phyloP scores from a whole-genome alignment of 37 sponge, comb jelly and placozoan species.

The Hexactinellida sp. region DNA sequence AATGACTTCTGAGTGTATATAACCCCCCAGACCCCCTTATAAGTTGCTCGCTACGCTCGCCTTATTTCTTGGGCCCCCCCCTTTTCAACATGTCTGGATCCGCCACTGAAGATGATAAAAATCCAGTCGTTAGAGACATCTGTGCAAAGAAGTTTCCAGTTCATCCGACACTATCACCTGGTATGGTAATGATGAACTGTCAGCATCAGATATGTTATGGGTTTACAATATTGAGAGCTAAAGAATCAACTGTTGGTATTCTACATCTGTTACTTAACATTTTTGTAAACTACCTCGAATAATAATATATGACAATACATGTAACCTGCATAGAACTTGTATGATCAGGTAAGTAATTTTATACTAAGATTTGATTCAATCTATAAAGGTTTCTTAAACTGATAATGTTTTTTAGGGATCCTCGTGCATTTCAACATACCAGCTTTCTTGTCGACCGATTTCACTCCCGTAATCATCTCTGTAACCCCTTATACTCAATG shows the following conservation, averaged over 20 bases:
- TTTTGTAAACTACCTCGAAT: too few relatives aligned
- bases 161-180: neutral
- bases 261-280: too few relatives aligned
- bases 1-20: too few relatives aligned
- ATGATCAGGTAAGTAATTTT: neutral
- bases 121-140: neutral
- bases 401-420: neutral
- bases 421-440: neutral
- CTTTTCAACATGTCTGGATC: too few relatives aligned
- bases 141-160: neutral
- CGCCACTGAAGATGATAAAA: neutral
- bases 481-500: too few relatives aligned
- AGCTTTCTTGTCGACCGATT: neutral
- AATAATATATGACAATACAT: too few relatives aligned
- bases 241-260: neutral
- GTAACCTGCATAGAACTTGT: neutral
- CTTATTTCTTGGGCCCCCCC: too few relatives aligned
- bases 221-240: neutral
- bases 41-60: too few relatives aligned
- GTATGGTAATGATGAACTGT: neutral
- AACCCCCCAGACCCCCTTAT: too few relatives aligned
- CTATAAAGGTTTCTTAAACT: too few relatives aligned
- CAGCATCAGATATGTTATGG: neutral
- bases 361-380: too few relatives aligned
- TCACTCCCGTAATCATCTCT: neutral